phyloP scores from a whole-genome alignment of 1,140 invertebrate genomes.

The Lasaia peninsularis region DNA sequence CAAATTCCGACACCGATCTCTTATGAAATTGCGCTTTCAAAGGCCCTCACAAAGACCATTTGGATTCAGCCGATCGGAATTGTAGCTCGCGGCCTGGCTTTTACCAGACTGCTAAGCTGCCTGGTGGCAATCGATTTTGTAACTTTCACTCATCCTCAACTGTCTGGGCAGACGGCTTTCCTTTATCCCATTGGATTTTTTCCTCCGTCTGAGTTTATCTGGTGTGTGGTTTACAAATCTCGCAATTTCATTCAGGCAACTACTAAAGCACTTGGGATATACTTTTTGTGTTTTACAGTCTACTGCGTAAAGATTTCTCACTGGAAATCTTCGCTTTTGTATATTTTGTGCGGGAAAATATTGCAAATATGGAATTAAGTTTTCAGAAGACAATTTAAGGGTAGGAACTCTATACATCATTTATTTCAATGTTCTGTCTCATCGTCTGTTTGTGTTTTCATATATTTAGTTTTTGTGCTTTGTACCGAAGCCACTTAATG shows the following conservation, averaged over 20 bases:
- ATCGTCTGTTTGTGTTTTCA: too few relatives aligned
- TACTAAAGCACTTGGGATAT: slow-evolving; percentile 4
- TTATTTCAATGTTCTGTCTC: too few relatives aligned
- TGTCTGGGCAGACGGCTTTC: slow-evolving; percentile 25
- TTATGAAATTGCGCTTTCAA: slow-evolving; percentile 18
- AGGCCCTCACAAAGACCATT: slow-evolving; percentile 27
- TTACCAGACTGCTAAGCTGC: slow-evolving; percentile 12
- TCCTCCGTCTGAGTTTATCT: slow-evolving; percentile 16
- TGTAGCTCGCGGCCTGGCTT: slow-evolving; percentile 33
- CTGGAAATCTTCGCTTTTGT: not conserved
- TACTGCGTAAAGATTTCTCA: slow-evolving; percentile 9
- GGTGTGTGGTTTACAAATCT: slow-evolving; percentile 13
- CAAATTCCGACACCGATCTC: not conserved
- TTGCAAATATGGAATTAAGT: not conserved
- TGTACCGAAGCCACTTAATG: too few relatives aligned
- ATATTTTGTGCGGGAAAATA: not conserved
- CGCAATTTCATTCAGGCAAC: slow-evolving; percentile 13
- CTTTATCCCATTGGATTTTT: slow-evolving; percentile 7
- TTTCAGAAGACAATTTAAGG: not conserved
- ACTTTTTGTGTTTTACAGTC: slow-evolving; percentile 17
- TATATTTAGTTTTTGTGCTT: too few relatives aligned
- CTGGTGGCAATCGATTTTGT: slow-evolving; percentile 33
- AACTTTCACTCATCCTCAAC: slow-evolving; percentile 24
- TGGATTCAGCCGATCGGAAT: slow-evolving; percentile 35
- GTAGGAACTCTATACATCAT: too few relatives aligned